Conservation (phyloP, 2,888 invertebrate species). For the Eupithecia dodoneata region DNA sequence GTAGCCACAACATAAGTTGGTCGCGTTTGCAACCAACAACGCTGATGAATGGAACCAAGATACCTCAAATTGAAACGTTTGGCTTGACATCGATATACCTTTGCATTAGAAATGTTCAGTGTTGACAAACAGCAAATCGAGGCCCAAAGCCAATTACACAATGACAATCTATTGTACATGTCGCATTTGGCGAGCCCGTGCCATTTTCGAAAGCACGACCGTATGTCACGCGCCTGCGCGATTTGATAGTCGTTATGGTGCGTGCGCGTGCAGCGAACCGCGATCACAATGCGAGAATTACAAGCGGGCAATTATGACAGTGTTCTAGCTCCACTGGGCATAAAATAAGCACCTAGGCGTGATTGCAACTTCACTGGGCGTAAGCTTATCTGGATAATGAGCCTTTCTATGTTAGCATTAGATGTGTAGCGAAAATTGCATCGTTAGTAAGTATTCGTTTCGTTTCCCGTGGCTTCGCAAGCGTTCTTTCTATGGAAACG, state of each 20-base stretch:
- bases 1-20: not conserved
- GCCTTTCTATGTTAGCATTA: slow-evolving; percentile 27
- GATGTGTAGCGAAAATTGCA: slow-evolving; percentile 7
- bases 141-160: slow-evolving; percentile 50
- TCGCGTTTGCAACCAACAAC: not conserved
- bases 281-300: slow-evolving; percentile 64
- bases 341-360: slow-evolving; percentile 50
- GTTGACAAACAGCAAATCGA: slow-evolving; percentile 11
- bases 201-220: slow-evolving; percentile 48
- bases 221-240: slow-evolving; percentile 62
- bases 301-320: slow-evolving; percentile 40
- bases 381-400: slow-evolving; percentile 31
- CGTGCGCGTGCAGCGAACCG: slow-evolving; percentile 66
- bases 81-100: not conserved
- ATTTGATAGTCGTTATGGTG: slow-evolving; percentile 63
- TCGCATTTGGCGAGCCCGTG: slow-evolving; percentile 52
- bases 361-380: slow-evolving; percentile 33
- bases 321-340: slow-evolving; percentile 56
- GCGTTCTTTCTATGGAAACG: too few species aligned
- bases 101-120: not conserved
- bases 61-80: not conserved
- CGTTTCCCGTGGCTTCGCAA: too few species aligned
- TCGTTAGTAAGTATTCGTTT: not conserved
- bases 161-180: slow-evolving; percentile 56
- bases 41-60: not conserved